phyloP scores from a whole-genome alignment of 2,113 vertebrate genomes.

The Brachyhypopomus occidentalis region DNA sequence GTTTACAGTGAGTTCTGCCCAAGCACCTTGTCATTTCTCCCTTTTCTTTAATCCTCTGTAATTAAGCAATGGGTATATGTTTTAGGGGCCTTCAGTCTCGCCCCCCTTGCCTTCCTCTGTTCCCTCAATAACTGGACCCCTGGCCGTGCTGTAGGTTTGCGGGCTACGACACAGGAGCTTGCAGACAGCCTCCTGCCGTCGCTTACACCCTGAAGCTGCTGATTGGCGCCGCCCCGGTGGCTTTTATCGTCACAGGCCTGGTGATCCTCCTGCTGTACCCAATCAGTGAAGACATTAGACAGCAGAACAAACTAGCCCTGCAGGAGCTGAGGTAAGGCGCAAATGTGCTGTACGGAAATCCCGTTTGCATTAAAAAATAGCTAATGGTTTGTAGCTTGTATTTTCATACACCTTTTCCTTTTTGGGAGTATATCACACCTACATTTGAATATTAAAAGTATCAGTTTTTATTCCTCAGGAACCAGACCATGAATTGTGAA shows the following conservation, averaged over 20 bases:
- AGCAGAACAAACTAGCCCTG: conserved; percentile 76
- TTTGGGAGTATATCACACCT: too few species aligned
- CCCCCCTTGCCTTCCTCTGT: conserved; percentile 29
- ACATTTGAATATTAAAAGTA: background rate
- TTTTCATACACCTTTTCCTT: too few species aligned
- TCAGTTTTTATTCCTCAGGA: conserved; percentile 61
- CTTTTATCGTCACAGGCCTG: conserved; percentile 85
- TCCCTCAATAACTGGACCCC: conserved; percentile 23
- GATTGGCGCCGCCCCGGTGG: conserved; percentile 85
- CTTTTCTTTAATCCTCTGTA: conserved; percentile 3
- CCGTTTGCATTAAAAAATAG: too few species aligned
- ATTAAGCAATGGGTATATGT: conserved; percentile 21
- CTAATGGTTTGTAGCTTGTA: too few species aligned
- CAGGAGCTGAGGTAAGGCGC: conserved; percentile 78
- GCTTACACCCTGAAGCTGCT: conserved; percentile 89
- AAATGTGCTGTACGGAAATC: background rate
- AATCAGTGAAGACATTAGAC: conserved; percentile 80
- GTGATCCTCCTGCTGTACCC: conserved; percentile 86
- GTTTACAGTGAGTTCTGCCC: conserved; percentile 85
- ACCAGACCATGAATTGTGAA: conserved; percentile 68
- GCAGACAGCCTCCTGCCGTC: conserved; percentile 81
- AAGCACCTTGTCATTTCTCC: conserved; percentile 18
- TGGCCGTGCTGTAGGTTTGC: conserved; percentile 77
- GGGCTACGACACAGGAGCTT: conserved; percentile 85
- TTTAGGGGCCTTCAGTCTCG: background rate